Base-by-base conservation (phyloP, 2,888 invertebrate species). In the Bellardia pandia region DNA sequence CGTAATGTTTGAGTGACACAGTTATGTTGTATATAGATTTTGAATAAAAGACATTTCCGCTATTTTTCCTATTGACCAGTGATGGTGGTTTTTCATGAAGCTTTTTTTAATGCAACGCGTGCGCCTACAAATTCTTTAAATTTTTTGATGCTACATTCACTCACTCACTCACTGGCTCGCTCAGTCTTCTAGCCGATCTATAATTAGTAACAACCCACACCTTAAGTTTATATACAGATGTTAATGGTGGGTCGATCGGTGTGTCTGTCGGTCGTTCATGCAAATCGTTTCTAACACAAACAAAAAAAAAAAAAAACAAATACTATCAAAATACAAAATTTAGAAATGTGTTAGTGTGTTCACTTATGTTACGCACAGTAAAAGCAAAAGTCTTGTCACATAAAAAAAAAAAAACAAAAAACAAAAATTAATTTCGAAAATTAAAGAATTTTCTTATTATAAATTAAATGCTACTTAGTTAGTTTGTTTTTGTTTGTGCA, bases 171-270 rank as follows among this genome's bases (percentile, higher is more conserved):
- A 51, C 64, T 79, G 62, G 62, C 53, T 79, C 62, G 69, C 9
- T 85, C 9, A 53, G 42, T 74, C 37, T 85, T 42, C 56, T 23
- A 23, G 42, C 56, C 66, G n/a, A 58, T 69, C 81, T 87, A 87
- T 75, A 82, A 78, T 77, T 87, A 87, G 78, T 16, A 13, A 60
- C 85, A 82, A 85, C 87, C 87, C 87, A 87, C 87, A 87, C 86
- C 85, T 82, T 78, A 62, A 56, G 62, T 68, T 60, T 60, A 53
- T 76, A 7, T 72, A 58, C 9, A 60, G 11, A 60, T 60, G 14
- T 33, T 79, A 53, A 7, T 74, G 23, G 66, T 11, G 16, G 58
- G 13, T 30, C 58, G n/a, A 40, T 68, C 40, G 66, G 56, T 0
- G n/a, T 2, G 13, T 51, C 7, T 9, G 3, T 53, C n/a, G 14